These are phyloP conservation scores for Lycaena phlaeas DNA, from an alignment of 2,888 invertebrate genomes.

Conservation along the genomic window DNA sequence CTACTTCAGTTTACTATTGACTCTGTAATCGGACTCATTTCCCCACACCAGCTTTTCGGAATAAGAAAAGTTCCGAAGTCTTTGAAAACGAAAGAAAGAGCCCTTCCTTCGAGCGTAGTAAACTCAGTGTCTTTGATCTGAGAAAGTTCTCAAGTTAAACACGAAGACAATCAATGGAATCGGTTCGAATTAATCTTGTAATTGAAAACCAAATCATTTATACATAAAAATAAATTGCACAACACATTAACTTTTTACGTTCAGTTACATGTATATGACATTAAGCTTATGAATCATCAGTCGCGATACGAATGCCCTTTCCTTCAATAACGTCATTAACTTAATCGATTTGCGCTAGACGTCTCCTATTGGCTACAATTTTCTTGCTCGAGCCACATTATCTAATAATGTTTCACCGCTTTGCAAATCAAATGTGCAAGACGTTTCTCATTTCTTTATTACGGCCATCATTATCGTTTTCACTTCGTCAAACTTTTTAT, in stretches of 20 bases:
- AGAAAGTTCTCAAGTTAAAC: constrained; percentile 55
- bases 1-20: constrained; percentile 58
- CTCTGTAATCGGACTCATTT: constrained; percentile 67
- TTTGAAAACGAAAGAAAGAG: constrained; percentile 54
- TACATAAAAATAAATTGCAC: constrained; percentile 23
- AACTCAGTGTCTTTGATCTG: constrained; percentile 66
- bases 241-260: constrained; percentile 6
- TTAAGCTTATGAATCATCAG: constrained; percentile 17
- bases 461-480: constrained; percentile 46
- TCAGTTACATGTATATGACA: background rate
- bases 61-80: constrained; percentile 63
- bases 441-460: constrained; percentile 60
- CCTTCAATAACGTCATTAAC: constrained; percentile 40
- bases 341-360: constrained; percentile 39
- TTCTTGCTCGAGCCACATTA: constrained; percentile 31
- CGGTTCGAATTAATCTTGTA: constrained; percentile 8
- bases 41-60: constrained; percentile 55
- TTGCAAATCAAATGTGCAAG: constrained; percentile 50
- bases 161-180: constrained; percentile 4
- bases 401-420: constrained; percentile 28
- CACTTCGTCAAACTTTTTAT: constrained; percentile 25
- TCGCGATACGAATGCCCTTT: constrained; percentile 30
- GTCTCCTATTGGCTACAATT: constrained; percentile 30
- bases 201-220: constrained; percentile 5
- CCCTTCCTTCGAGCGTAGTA: constrained; percentile 42